Conservation (phyloP, 1,140 invertebrate species). For the Anadara kagoshimensis region DNA sequence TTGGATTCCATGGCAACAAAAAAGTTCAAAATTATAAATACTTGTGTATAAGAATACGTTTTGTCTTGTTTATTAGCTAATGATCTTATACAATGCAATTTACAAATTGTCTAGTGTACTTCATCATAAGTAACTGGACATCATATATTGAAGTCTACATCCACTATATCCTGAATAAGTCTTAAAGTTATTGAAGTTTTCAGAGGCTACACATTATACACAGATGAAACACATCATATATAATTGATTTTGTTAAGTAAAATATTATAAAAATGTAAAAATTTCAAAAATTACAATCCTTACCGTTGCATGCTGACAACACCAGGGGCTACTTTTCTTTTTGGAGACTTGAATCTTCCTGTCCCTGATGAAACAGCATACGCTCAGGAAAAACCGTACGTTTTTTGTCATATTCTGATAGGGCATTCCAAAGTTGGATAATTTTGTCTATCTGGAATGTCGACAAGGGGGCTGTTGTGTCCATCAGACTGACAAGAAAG, state of each 20-base stretch:
- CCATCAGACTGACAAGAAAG: slow-evolving; percentile 9
- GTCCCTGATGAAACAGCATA: neutral
- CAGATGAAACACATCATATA: neutral
- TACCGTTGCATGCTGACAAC: slow-evolving; percentile 21
- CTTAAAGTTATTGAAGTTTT: neutral
- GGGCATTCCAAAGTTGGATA: neutral
- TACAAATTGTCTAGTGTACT: no score
- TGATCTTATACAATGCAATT: no score
- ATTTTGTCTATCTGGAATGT: neutral
- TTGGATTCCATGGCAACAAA: no score
- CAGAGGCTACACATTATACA: no score
- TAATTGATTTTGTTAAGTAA: neutral
- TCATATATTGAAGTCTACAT: neutral
- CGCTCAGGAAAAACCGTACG: slow-evolving; percentile 14
- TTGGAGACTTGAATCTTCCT: slow-evolving; percentile 20
- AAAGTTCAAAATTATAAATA: no score
- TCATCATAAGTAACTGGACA: no score
- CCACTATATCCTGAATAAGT: neutral
- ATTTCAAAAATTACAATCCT: neutral
- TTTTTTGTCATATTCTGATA: slow-evolving; percentile 16
- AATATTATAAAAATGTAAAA: neutral
- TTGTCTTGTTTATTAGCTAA: no score
- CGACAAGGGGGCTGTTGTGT: neutral
- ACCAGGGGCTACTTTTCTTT: slow-evolving; percentile 24
- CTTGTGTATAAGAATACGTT: no score